phyloP scores from a whole-genome alignment of 2,888 invertebrate species.

The Cryptocephalus moraei region DNA sequence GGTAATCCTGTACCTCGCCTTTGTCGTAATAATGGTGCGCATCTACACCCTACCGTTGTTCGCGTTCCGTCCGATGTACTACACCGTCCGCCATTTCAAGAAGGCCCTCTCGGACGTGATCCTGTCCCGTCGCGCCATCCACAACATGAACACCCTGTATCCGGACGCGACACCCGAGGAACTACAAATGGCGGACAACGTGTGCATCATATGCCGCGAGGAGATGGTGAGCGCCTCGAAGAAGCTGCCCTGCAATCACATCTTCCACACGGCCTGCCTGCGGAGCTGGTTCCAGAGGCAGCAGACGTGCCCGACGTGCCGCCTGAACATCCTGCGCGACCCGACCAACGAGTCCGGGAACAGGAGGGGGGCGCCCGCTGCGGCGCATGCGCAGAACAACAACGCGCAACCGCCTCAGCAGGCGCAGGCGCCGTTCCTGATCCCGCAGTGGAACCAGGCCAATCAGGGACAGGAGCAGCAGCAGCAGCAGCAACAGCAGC shows the following conservation, averaged over 20 bases:
- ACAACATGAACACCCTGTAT: conserved; percentile 96
- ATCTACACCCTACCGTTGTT: conserved; percentile 97
- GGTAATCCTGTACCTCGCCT: conserved; percentile 71
- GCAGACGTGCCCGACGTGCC: conserved; percentile 98
- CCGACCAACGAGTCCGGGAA: conserved; percentile 11
- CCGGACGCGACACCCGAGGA: conserved; percentile 93
- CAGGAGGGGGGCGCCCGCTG: conserved; percentile 1
- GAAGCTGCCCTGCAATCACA: conserved; percentile 97
- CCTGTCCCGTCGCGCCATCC: conserved; percentile 88
- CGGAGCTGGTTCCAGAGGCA: conserved; percentile 99
- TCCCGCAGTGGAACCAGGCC: conserved; percentile 15
- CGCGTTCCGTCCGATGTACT: conserved; percentile 98
- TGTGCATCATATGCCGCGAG: conserved; percentile 95
- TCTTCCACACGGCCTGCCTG: conserved; percentile 96
- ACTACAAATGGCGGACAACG: conserved; percentile 85
- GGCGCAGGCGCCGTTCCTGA: conserved; percentile 25
- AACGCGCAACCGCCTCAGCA: conserved; percentile 20
- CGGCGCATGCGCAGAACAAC: conserved; percentile 18
- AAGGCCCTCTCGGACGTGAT: conserved; percentile 97
- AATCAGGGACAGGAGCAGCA: conserved; percentile 10
- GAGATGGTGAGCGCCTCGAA: conserved; percentile 71
- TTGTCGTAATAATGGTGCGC: conserved; percentile 87
- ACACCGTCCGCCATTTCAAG: conserved; percentile 96
- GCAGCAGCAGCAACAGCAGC: conserved; percentile 21
- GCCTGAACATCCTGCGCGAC: conserved; percentile 61